Base-by-base conservation (phyloP, 35 echinoderm and acorn worm species). In the Apostichopus californicus region DNA sequence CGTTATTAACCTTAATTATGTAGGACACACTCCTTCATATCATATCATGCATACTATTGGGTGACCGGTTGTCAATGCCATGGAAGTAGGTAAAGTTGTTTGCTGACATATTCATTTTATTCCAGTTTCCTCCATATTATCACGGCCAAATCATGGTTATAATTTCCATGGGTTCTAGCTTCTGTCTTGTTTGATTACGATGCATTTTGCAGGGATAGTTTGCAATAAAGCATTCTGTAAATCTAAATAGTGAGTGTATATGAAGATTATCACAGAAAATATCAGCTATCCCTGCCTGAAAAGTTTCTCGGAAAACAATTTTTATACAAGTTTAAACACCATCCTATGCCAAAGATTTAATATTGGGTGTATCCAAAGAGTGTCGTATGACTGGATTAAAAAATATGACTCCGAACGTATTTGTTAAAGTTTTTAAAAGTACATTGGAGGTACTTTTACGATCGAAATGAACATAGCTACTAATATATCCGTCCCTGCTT, bases 181-280 rank as follows among this genome's bases (percentile, higher is more conserved):
- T 10, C 9, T 5, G 11, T 24, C 89, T 53, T 8, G 58, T 79
- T 17, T 91, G 78, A 55, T 94, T 65, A 1, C 89, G 56, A 24
- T 90, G 93, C 7, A 54, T 85, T 77, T 58, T 94, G 55, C 93
- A 94, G 6, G 77, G 80, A 86, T 73, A 94, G 82, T 91, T 92
- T 7, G 89, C 93, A 12, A 79, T 85, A 57, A 94, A 94, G 4
- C 89, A 59, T 60, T 94, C 64, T 9, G 65, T 81, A 63, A 94
- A 92, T 13, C 93, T 81, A 94, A 91, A 92, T 6, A 94, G 11
- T 0, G 63, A 23, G 77, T 94, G 56, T 1, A 94, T 79, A 2
- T 90, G 89, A 17, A 94, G 66, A 20, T 95, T 95, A 61, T 95
- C 94, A 65, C 91, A 91, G 8, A 77, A 63, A 26, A 90, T 57